These are phyloP conservation scores for Melieria omissa DNA, from an alignment of 2,888 invertebrate genomes.

Conservation along the genomic window DNA sequence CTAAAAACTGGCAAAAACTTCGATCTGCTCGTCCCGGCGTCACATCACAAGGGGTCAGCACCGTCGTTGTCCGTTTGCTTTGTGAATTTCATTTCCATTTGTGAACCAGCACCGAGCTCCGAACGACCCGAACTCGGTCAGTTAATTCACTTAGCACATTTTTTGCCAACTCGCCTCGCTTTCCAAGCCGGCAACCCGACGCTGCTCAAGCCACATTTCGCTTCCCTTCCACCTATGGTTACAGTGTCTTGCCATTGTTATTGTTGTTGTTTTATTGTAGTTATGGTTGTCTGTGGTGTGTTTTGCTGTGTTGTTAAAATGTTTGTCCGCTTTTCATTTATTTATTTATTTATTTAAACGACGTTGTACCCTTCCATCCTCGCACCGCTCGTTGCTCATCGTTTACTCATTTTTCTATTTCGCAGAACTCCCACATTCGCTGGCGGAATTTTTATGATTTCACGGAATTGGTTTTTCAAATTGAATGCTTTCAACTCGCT, in stretches of 20 bases:
- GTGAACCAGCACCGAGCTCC: too few relatives aligned
- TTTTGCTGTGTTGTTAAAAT: constrained; percentile 10
- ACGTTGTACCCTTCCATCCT: background rate
- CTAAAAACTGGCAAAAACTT: too few relatives aligned
- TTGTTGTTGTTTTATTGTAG: background rate
- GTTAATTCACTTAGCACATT: constrained; percentile 8
- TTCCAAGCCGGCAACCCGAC: too few relatives aligned
- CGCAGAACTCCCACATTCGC: constrained; percentile 61
- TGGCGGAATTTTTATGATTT: constrained; percentile 65
- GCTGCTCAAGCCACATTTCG: background rate
- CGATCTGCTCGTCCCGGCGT: too few relatives aligned
- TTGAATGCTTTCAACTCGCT: constrained; percentile 64
- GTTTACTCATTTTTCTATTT: constrained; percentile 31
- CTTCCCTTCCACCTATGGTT: background rate
- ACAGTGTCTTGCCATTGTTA: constrained; percentile 5
- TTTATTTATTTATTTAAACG: too few relatives aligned
- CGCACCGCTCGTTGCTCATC: background rate
- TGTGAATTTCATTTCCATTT: too few relatives aligned
- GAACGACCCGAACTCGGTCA: too few relatives aligned
- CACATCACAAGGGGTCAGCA: too few relatives aligned
- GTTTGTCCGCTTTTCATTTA: background rate
- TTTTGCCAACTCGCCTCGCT: too few relatives aligned
- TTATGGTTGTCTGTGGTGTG: constrained; percentile 8
- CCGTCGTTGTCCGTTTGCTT: too few relatives aligned
- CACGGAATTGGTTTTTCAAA: constrained; percentile 63